These are phyloP conservation scores for Coptotermes formosanus DNA, from an alignment of 1,140 invertebrate species.

Conservation along the genomic window DNA sequence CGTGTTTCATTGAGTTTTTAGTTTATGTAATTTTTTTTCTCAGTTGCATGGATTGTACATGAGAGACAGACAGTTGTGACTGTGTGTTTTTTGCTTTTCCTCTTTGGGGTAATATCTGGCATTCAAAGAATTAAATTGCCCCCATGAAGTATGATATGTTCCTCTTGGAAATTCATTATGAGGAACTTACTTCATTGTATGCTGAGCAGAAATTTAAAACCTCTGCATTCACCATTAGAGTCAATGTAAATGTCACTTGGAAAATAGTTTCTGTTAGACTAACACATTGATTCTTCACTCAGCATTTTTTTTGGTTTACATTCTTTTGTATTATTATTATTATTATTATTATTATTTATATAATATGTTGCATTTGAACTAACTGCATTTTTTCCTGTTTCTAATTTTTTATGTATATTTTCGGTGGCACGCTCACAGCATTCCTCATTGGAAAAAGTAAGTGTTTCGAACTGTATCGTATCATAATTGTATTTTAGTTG, in stretches of 20 bases:
- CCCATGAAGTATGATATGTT: no score
- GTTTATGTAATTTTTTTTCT: no score
- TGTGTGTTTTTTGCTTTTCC: no score
- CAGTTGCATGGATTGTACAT: no score
- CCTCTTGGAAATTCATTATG: not conserved
- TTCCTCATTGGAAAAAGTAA: constrained; percentile 56
- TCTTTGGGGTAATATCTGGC: no score
- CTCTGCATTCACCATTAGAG: not conserved
- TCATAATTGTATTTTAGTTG: not conserved
- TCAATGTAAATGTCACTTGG: not conserved
- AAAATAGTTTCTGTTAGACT: not conserved
- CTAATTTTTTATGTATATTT: constrained; percentile 54
- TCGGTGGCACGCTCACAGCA: constrained; percentile 55
- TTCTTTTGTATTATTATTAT: not conserved
- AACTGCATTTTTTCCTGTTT: constrained; percentile 55
- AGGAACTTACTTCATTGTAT: not conserved
- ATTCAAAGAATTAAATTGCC: no score
- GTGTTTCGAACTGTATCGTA: constrained; percentile 38
- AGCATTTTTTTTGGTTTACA: not conserved
- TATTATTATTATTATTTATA: constrained; percentile 4
- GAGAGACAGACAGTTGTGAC: no score
- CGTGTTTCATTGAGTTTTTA: no score
- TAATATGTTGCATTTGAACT: constrained; percentile 40
- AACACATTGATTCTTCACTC: not conserved
- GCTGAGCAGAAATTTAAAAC: not conserved